Percentiles rank a stretch among this genome's conserved stretches.
phyloP scores from a whole-genome alignment of 2,888 invertebrate genomes.

The Biston stratarius region DNA sequence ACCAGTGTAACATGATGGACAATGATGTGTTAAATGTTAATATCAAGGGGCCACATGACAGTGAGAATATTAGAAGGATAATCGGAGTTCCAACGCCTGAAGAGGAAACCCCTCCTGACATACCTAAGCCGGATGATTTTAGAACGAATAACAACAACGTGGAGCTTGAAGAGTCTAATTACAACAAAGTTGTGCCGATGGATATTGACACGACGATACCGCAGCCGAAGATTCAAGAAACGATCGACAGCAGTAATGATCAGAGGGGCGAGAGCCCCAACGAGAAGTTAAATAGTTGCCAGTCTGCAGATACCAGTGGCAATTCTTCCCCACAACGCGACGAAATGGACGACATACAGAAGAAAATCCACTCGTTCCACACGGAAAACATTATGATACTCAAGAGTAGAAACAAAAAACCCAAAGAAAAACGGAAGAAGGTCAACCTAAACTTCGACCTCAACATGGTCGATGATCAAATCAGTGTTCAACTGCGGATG shows the following conservation, averaged over 20 bases:
- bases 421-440: constrained; percentile 83
- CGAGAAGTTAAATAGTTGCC: constrained; percentile 73
- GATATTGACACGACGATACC: constrained; percentile 78
- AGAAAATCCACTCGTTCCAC: constrained; percentile 88
- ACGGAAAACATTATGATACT: constrained; percentile 88
- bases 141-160: constrained; percentile 74
- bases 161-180: constrained; percentile 70
- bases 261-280: constrained; percentile 70
- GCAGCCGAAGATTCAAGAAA: constrained; percentile 73
- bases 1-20: constrained; percentile 76
- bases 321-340: constrained; percentile 83
- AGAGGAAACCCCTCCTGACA: constrained; percentile 69
- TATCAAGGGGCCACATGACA: constrained; percentile 72
- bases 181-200: constrained; percentile 78
- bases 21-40: constrained; percentile 74
- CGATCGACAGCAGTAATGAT: constrained; percentile 62
- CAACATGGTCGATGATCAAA: constrained; percentile 83
- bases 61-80: constrained; percentile 75
- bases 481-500: constrained; percentile 80
- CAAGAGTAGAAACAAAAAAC: constrained; percentile 87
- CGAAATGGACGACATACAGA: constrained; percentile 88
- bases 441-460: constrained; percentile 85
- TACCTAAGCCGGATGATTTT: constrained; percentile 65
- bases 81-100: constrained; percentile 79
- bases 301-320: constrained; percentile 80